phyloP scores from a whole-genome alignment of 2,888 invertebrate species.

The Tenthredo notha region DNA sequence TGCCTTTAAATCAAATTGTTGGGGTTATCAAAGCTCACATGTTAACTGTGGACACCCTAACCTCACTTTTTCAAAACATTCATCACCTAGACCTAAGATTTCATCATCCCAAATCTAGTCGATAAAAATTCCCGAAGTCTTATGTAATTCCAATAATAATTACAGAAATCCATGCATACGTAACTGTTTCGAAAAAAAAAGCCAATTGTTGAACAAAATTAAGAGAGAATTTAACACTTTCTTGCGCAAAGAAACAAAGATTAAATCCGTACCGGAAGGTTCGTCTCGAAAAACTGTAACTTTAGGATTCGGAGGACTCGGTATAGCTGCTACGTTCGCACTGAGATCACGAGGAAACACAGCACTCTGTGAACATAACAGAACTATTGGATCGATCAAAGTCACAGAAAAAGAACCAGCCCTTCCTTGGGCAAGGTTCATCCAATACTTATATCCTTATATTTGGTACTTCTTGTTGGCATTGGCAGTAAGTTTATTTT shows the following conservation, averaged over 20 bases:
- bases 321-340: constrained; percentile 59
- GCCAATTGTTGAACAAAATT: constrained; percentile 55
- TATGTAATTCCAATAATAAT: not conserved
- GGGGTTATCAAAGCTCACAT: constrained; percentile 53
- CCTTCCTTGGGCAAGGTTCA: constrained; percentile 90
- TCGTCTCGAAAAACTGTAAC: constrained; percentile 35
- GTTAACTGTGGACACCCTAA: not conserved
- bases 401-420: constrained; percentile 50
- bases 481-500: constrained; percentile 84
- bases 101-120: not conserved
- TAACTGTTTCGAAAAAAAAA: constrained; percentile 57
- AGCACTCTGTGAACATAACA: constrained; percentile 57
- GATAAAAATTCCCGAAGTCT: not conserved
- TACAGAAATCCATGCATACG: constrained; percentile 59
- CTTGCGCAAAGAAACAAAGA: constrained; percentile 29
- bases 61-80: not conserved
- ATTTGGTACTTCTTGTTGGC: constrained; percentile 89
- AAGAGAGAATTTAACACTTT: constrained; percentile 52
- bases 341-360: constrained; percentile 56
- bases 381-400: constrained; percentile 51
- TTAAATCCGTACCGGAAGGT: constrained; percentile 41
- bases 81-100: not conserved
- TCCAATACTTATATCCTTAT: constrained; percentile 87
- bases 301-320: constrained; percentile 60
- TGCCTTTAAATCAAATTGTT: constrained; percentile 3